Evolutionary conservation across 2,113 vertebrate species (phyloP).

Genomic region (Crypturellus undulatus): DNA sequence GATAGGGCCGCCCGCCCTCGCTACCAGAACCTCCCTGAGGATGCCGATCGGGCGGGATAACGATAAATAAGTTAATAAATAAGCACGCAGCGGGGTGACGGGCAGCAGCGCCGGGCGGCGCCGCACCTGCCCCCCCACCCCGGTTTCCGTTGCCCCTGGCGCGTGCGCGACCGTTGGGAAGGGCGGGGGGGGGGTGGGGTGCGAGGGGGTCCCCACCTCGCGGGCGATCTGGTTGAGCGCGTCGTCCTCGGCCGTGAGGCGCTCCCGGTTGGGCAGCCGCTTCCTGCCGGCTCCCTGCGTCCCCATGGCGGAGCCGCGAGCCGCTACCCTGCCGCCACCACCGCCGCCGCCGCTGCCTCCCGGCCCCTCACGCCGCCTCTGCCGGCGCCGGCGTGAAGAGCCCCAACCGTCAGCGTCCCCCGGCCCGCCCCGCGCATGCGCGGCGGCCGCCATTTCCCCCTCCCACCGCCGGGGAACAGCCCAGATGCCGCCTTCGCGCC

Average conservation of each 20-base stretch:
- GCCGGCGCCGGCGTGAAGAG: not conserved
- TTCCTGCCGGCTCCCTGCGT: conserved; percentile 90
- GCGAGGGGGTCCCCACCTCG: conserved; percentile 81
- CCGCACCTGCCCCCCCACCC: not conserved
- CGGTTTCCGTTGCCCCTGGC: not conserved
- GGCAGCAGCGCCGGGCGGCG: not conserved
- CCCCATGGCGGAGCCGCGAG: conserved; percentile 79
- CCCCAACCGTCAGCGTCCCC: not conserved
- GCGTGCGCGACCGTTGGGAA: not conserved
- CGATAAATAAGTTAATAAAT: no score
- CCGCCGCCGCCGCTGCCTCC: not conserved
- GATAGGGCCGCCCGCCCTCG: no score
- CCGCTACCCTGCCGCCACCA: not conserved
- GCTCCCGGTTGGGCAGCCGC: conserved; percentile 88
- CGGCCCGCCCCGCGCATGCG: not conserved
- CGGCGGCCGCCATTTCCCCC: not conserved
- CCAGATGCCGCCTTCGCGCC: no score
- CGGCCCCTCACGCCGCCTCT: not conserved
- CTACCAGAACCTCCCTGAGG: no score
- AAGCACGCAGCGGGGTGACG: no score
- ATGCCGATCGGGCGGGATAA: no score
- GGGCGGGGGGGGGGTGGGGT: no score
- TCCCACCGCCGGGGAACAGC: not conserved
- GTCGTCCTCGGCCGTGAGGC: conserved; percentile 90
- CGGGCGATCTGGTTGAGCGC: conserved; percentile 90